Percentiles rank a stretch among this genome's conserved stretches.
These are phyloP conservation scores for Barypeithes pellucidus DNA, from an alignment of 2,888 invertebrate species.

Conservation along the genomic window DNA sequence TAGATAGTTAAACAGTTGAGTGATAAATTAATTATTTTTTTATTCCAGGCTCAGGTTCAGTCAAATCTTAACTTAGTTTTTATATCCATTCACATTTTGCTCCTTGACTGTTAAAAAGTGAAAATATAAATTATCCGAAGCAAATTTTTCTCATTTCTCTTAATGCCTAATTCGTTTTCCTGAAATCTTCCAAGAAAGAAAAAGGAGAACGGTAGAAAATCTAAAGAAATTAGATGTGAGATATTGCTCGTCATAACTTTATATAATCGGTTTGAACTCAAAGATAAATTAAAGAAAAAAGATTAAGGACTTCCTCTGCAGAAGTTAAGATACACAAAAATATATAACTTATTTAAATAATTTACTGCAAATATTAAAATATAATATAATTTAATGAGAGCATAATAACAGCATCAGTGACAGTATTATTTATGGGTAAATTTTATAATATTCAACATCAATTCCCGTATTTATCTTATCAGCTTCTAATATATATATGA, in stretches of 20 bases:
- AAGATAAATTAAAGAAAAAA: background rate
- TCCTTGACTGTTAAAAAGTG: background rate
- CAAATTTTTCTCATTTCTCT: background rate
- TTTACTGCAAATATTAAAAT: no score
- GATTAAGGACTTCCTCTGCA: background rate
- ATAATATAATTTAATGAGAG: no score
- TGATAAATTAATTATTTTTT: no score
- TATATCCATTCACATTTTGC: background rate
- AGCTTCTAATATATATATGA: no score
- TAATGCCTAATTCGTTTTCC: slow-evolving; percentile 11
- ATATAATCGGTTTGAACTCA: slow-evolving; percentile 1
- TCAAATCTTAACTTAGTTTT: no score
- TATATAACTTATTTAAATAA: no score
- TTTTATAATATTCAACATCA: no score
- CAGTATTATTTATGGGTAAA: no score
- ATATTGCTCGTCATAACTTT: slow-evolving; percentile 16
- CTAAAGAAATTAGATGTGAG: slow-evolving; percentile 3
- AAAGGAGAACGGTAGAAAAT: background rate
- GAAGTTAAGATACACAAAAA: background rate
- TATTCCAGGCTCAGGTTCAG: no score
- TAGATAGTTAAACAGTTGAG: no score
- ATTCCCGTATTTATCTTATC: no score
- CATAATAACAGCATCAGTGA: no score
- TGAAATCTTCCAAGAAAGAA: background rate
- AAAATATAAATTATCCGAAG: background rate